These are phyloP conservation scores for Anableps anableps DNA, from an alignment of 2,797 vertebrate genomes.

Conservation along the genomic window DNA sequence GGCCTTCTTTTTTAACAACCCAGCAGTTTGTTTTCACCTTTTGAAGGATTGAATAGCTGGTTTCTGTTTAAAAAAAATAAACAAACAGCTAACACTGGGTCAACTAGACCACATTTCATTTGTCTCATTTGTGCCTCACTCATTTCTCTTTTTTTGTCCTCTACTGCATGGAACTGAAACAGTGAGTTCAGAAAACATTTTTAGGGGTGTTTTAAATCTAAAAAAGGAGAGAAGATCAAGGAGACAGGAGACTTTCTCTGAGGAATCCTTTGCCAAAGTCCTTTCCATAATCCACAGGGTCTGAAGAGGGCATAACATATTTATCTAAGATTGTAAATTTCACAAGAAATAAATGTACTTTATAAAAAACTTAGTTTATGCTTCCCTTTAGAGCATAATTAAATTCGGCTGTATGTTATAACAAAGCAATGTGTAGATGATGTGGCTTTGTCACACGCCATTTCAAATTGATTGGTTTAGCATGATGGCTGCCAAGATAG, in stretches of 20 bases:
- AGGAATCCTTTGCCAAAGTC: not conserved
- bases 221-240: not conserved
- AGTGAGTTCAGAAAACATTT: not conserved
- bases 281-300: not conserved
- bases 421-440: not conserved
- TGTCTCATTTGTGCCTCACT: not conserved
- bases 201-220: not conserved
- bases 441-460: not conserved
- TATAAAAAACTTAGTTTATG: not conserved
- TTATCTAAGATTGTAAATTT: not conserved
- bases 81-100: not conserved
- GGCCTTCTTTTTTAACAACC: not conserved
- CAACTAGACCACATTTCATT: not conserved
- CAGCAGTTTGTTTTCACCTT: not conserved
- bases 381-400: not conserved
- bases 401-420: not conserved
- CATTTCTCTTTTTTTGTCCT: not conserved
- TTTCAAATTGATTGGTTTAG: not conserved
- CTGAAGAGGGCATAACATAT: not conserved
- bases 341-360: not conserved
- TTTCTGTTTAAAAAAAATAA: not conserved
- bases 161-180: not conserved
- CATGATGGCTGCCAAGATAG: constrained; percentile 1
- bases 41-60: not conserved
- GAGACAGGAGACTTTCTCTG: not conserved